phyloP scores from a whole-genome alignment of 2,113 vertebrate genomes.

The Crotalus tigris region DNA sequence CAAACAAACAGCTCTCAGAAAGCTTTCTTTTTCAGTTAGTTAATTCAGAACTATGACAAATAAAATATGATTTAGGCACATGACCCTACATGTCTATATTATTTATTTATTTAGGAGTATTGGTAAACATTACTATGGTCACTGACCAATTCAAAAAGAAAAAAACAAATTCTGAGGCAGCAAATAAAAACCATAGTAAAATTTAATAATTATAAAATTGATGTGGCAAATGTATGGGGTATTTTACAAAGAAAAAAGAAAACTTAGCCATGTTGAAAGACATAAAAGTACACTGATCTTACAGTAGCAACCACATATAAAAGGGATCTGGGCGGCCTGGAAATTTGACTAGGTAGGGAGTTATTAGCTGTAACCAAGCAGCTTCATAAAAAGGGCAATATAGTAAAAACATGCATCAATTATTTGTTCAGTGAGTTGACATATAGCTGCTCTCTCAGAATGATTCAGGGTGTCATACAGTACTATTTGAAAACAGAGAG shows the following conservation, averaged over 20 bases:
- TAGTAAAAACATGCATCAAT: background rate
- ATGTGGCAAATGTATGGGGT: background rate
- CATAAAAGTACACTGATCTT: background rate
- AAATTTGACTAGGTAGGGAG: background rate
- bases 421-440: background rate
- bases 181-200: background rate
- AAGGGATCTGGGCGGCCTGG: background rate
- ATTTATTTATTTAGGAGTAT: background rate
- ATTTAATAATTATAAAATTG: background rate
- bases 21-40: background rate
- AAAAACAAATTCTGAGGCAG: background rate
- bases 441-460: background rate
- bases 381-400: background rate
- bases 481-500: background rate
- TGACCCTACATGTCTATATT: background rate
- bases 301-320: background rate
- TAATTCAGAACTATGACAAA: background rate
- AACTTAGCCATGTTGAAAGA: background rate
- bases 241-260: background rate
- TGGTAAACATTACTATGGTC: background rate
- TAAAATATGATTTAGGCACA: background rate
- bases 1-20: background rate
- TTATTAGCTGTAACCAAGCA: background rate
- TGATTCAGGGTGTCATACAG: background rate
- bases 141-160: background rate